phyloP scores from a whole-genome alignment of 2,113 vertebrate species.

The Rhodinocichla rosea region DNA sequence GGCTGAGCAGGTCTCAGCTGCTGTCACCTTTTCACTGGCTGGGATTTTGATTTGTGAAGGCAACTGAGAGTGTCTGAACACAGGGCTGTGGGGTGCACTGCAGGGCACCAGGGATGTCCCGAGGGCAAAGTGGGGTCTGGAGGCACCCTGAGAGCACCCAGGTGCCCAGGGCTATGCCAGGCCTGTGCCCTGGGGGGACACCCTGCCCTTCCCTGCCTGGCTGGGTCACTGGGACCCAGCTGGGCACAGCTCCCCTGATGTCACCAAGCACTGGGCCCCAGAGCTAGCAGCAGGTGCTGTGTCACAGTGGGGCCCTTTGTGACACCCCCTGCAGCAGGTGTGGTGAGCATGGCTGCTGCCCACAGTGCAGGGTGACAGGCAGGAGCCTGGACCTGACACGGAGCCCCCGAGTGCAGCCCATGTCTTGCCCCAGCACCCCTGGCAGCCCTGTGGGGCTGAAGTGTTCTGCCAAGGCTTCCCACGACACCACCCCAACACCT shows the following conservation, averaged over 20 bases:
- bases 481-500: not conserved
- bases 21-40: not conserved
- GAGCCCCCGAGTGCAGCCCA: not conserved
- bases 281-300: not conserved
- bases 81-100: not conserved
- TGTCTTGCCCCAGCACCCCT: not conserved
- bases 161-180: not conserved
- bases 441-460: not conserved
- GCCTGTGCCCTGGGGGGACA: not conserved
- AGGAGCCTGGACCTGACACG: not conserved
- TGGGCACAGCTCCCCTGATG: not conserved
- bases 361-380: not conserved
- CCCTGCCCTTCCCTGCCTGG: not conserved
- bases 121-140: not conserved
- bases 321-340: not conserved
- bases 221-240: accelerated
- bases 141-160: not conserved
- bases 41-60: not conserved
- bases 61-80: not conserved
- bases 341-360: not conserved
- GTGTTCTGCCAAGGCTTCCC: not conserved
- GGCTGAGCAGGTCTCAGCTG: not conserved
- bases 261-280: not conserved
- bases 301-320: not conserved
- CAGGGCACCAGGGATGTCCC: not conserved